phyloP scores from a whole-genome alignment of 2,113 vertebrate genomes.

The Calypte anna region DNA sequence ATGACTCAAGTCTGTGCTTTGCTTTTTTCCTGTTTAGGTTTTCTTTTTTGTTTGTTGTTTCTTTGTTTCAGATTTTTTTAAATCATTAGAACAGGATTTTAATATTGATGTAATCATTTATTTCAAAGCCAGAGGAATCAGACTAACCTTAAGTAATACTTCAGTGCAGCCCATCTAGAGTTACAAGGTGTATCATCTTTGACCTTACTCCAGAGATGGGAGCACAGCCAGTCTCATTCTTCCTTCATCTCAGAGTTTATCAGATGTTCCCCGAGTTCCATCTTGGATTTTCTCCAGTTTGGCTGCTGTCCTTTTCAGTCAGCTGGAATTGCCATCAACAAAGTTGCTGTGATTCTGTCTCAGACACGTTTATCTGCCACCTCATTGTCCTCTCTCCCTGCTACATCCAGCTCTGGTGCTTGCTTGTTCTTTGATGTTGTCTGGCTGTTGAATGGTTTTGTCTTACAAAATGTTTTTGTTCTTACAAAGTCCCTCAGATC shows the following conservation, averaged over 20 bases:
- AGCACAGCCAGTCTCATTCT: background rate
- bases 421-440: background rate
- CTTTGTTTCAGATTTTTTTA: background rate
- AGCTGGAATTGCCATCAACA: background rate
- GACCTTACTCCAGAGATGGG: background rate
- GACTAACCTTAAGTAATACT: background rate
- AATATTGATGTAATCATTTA: background rate
- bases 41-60: background rate
- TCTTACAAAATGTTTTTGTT: background rate
- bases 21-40: background rate
- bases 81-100: background rate
- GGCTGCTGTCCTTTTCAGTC: background rate
- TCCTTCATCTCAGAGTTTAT: background rate
- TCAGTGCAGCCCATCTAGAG: background rate
- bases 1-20: accelerated
- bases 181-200: background rate
- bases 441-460: background rate
- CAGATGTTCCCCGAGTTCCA: background rate
- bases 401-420: background rate
- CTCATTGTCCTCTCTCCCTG: background rate
- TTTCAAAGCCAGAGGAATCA: background rate
- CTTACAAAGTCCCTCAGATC: background rate
- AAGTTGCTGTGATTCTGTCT: background rate
- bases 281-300: background rate
- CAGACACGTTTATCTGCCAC: background rate